Conservation (phyloP, 2,113 vertebrate species). For the Passer domesticus region DNA sequence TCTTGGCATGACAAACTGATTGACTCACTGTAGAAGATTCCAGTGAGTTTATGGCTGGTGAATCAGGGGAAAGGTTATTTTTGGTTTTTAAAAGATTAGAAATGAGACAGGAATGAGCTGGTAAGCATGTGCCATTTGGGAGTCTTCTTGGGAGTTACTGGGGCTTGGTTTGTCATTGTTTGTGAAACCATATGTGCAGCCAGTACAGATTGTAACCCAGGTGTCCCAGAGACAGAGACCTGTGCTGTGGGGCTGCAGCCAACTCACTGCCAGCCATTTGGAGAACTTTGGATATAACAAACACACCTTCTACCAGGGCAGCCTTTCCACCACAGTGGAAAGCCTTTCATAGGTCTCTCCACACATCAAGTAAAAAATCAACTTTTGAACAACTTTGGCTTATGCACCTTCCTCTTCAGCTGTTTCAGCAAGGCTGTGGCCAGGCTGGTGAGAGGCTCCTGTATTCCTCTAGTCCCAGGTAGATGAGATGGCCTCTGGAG, state of each 20-base stretch:
- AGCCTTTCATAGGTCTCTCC: background rate
- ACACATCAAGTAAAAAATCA: background rate
- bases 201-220: background rate
- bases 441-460: background rate
- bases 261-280: background rate
- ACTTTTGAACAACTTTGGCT: background rate
- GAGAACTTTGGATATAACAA: background rate
- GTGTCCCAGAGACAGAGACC: background rate
- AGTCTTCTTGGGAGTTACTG: background rate
- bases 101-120: background rate
- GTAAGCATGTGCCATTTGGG: background rate
- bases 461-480: background rate
- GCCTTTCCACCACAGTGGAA: background rate
- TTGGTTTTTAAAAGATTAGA: background rate
- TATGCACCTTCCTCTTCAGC: background rate
- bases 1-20: background rate
- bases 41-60: background rate
- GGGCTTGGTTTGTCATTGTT: background rate
- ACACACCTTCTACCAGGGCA: rapidly evolving
- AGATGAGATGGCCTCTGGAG: background rate
- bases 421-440: background rate
- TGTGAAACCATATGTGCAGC: background rate
- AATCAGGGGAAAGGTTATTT: background rate
- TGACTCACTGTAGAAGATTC: background rate
- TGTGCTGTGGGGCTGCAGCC: background rate